Evolutionary conservation across 2,113 vertebrate genomes (phyloP), one percentile per base, ranked within the genome.

Genomic region (Melanerpes aurifrons): DNA sequence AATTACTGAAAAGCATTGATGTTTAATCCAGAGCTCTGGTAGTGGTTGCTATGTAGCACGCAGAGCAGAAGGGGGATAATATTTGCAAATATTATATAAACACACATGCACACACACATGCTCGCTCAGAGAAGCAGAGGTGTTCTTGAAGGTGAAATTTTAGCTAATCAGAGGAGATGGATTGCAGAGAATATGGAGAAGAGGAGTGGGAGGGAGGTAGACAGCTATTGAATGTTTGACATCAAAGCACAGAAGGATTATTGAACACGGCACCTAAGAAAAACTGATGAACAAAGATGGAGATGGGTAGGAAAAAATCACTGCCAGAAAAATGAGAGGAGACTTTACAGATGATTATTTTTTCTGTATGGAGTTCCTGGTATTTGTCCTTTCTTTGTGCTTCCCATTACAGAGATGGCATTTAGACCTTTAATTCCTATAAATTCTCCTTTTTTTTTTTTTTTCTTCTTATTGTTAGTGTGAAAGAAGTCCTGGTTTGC

Each of bases 181-280:
- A 96, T 96, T 90, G 90, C 3, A n/a, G 86, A 78, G 83, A 95
- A 96, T 96, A 87, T 92, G 90, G 74, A 95, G 89, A 89, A 91
- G 87, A 93, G 68, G 84, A 96, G 90, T 92, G 76, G 90, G 86
- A 95, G 93, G 91, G 91, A 97, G 84, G 95, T 96, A 96, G 96
- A 81, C 94, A 96, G 82, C 83, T 96, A 96, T 94, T 96, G 91
- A 97, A 94, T 96, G 90, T 95, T 89, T 96, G 96, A 96, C 96
- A 95, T 94, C 95, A 94, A 96, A 96, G 93, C 0, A 0, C 82
- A 73, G 86, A 94, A 92, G 88, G 90, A 88, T 96, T 97, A 96
- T 96, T 96, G 94, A 97, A 89, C 13, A 18, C 86, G 84, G 89
- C 91, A 96, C 79, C 79, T 91, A 77, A 95, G 86, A 93, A 97